Evolutionary conservation across 2,888 invertebrate genomes (phyloP).

Genomic region (Cryptosula pallasiana): DNA sequence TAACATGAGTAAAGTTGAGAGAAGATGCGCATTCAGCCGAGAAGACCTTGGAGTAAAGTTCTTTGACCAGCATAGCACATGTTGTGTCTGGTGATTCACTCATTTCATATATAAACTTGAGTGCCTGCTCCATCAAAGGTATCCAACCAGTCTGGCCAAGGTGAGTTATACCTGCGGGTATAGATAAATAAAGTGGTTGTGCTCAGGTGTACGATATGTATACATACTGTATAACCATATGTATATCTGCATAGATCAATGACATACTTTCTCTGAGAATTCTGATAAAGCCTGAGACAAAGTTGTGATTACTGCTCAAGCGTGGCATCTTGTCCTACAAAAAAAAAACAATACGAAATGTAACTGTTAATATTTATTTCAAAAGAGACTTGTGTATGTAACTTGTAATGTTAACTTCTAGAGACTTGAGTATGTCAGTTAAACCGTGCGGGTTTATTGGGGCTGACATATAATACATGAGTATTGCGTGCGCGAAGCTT

Average conservation of each 20-base stretch:
- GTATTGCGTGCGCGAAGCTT: no score
- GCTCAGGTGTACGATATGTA: not conserved
- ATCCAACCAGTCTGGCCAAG: conserved; percentile 57
- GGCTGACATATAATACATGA: no score
- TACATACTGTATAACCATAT: not conserved
- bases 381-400: no score
- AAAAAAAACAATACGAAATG: no score
- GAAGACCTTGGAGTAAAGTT: not conserved
- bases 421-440: no score
- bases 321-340: not conserved
- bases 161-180: conserved; percentile 45
- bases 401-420: no score
- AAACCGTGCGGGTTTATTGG: no score
- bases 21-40: no score
- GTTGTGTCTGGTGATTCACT: conserved; percentile 61
- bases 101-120: conserved; percentile 61
- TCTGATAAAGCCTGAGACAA: not conserved
- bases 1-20: not conserved
- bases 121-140: conserved; percentile 60
- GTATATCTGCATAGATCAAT: not conserved
- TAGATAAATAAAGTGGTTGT: not conserved
- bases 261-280: not conserved
- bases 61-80: conserved; percentile 44
- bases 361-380: no score
- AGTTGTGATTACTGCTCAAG: not conserved